Conservation (phyloP, 1,140 invertebrate species). For the Fopius arisanus region DNA sequence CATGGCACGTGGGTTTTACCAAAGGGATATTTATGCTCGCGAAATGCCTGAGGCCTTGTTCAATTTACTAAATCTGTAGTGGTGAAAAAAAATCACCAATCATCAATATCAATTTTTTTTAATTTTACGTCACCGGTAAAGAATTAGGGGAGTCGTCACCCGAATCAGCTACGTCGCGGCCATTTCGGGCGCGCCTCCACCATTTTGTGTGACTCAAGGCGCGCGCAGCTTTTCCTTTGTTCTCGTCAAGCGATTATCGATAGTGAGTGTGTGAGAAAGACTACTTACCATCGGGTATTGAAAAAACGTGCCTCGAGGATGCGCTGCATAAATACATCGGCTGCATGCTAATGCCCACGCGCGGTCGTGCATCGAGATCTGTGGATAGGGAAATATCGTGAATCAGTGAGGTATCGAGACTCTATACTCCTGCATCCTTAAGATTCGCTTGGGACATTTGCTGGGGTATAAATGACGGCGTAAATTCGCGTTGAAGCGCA, state of each 20-base stretch:
- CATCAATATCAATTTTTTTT: no score
- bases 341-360: conserved; percentile 50
- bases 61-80: not conserved
- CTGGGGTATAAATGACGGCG: not conserved
- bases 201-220: no score
- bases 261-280: conserved; percentile 6
- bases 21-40: not conserved
- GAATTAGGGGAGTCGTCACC: no score
- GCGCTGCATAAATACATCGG: conserved; percentile 45
- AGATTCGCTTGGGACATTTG: conserved; percentile 3
- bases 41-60: not conserved
- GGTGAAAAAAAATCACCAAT: no score
- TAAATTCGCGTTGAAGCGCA: no score
- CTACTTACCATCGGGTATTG: conserved; percentile 1
- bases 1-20: not conserved
- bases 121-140: no score
- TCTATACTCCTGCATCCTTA: not conserved
- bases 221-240: not conserved
- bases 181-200: no score
- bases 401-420: conserved; percentile 2
- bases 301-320: conserved; percentile 33
- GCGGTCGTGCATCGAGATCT: conserved; percentile 47
- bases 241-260: not conserved
- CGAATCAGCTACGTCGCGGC: no score
- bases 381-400: conserved; percentile 51